These are phyloP conservation scores for Abramis brama DNA, from an alignment of 2,113 vertebrate species.

Conservation along the genomic window DNA sequence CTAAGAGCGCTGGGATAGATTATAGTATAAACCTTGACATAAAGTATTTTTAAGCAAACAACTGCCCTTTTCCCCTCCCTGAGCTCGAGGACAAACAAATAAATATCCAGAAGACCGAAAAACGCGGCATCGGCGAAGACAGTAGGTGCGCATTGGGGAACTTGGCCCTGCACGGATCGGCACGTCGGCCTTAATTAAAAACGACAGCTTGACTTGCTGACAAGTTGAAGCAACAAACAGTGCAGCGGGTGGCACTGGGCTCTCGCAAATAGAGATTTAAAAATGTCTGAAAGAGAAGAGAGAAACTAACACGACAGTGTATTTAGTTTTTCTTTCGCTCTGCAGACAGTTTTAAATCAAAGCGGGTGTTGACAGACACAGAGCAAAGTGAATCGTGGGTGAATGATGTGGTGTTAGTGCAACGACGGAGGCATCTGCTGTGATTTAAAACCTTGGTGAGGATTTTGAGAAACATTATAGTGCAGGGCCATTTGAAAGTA, in stretches of 20 bases:
- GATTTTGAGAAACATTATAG: constrained; percentile 1
- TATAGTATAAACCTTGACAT: constrained; percentile 44
- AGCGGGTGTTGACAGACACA: constrained; percentile 34
- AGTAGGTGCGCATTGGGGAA: background rate
- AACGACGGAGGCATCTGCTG: background rate
- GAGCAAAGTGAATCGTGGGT: constrained; percentile 6
- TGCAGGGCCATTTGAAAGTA: background rate
- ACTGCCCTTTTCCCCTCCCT: constrained; percentile 15
- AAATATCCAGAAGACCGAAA: background rate
- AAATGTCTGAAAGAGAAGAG: constrained; percentile 17
- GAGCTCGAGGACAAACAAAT: background rate
- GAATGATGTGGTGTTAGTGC: constrained; percentile 5
- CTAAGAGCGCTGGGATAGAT: constrained; percentile 52
- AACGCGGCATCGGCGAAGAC: background rate
- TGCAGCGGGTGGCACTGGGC: constrained; percentile 50
- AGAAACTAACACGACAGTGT: background rate
- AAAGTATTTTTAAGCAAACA: constrained; percentile 59
- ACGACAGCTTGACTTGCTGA: constrained; percentile 39
- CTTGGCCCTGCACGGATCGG: constrained; percentile 43
- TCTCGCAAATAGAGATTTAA: constrained; percentile 52
- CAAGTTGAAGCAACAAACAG: constrained; percentile 65
- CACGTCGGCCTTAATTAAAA: constrained; percentile 59
- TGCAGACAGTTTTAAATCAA: constrained; percentile 33
- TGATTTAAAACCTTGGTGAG: constrained; percentile 24
- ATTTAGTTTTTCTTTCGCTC: background rate